These are phyloP conservation scores for Halichoeres trimaculatus DNA, from an alignment of 2,113 vertebrate species.

Conservation along the genomic window DNA sequence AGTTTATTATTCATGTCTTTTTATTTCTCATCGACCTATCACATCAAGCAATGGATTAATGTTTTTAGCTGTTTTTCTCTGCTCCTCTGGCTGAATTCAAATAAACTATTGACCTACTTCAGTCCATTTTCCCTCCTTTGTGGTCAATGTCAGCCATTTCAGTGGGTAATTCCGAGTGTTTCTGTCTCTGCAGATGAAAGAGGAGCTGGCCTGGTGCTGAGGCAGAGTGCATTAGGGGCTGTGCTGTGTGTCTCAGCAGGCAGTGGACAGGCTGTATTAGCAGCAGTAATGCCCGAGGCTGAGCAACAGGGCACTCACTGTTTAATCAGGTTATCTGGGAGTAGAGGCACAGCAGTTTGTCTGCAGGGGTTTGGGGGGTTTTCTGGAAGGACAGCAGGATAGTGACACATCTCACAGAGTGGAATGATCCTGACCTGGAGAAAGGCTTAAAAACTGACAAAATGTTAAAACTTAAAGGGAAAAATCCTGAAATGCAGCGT, in stretches of 20 bases:
- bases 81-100: background rate
- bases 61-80: constrained; percentile 15
- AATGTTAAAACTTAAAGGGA: constrained; percentile 13
- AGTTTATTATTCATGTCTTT: constrained; percentile 2
- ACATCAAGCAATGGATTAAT: background rate
- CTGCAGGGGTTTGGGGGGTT: constrained; percentile 20
- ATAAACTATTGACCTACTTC: constrained; percentile 8
- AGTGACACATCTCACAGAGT: constrained; percentile 37
- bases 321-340: constrained; percentile 70
- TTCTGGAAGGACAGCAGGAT: constrained; percentile 40
- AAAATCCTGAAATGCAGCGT: background rate
- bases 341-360: constrained; percentile 32
- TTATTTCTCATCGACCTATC: constrained; percentile 8
- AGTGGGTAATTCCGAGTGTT: constrained; percentile 6
- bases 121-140: constrained; percentile 11
- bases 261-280: constrained; percentile 64
- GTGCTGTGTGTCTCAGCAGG: constrained; percentile 46
- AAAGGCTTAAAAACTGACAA: constrained; percentile 33
- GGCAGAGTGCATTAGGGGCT: constrained; percentile 62
- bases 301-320: constrained; percentile 54
- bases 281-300: constrained; percentile 41
- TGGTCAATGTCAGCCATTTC: constrained; percentile 20
- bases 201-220: constrained; percentile 33
- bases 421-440: constrained; percentile 39
- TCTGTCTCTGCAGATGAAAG: constrained; percentile 46